These are phyloP conservation scores for Melitaea cinxia DNA, from an alignment of 1,140 invertebrate genomes.

Conservation along the genomic window DNA sequence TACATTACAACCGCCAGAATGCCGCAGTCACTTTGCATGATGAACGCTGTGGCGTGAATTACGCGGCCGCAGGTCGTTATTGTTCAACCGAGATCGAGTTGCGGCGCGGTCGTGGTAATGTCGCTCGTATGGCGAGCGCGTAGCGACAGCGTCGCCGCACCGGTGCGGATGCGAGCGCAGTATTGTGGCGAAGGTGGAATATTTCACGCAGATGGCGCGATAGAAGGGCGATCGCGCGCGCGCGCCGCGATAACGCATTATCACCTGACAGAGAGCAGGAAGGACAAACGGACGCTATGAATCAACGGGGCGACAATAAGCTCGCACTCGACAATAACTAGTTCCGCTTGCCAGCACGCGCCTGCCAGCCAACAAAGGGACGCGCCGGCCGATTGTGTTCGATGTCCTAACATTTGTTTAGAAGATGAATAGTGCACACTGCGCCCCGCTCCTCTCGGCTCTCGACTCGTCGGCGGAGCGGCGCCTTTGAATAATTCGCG, in stretches of 20 bases:
- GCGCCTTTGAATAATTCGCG: constrained; percentile 74
- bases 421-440: constrained; percentile 40
- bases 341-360: constrained; percentile 49
- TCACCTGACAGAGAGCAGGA: constrained; percentile 66
- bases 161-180: constrained; percentile 24
- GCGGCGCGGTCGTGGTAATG: constrained; percentile 18
- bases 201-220: constrained; percentile 76
- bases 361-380: constrained; percentile 36
- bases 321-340: constrained; percentile 48
- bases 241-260: constrained; percentile 53
- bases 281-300: constrained; percentile 65
- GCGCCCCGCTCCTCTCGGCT: background rate
- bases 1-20: background rate
- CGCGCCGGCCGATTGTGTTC: constrained; percentile 48
- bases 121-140: constrained; percentile 13
- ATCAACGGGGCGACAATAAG: constrained; percentile 47
- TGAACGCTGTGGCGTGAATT: constrained; percentile 76
- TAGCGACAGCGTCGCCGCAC: background rate
- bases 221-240: constrained; percentile 60
- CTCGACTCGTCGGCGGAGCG: constrained; percentile 39
- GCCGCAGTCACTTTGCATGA: constrained; percentile 70
- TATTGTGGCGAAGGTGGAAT: constrained; percentile 64
- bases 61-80: constrained; percentile 74
- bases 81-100: constrained; percentile 35
- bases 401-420: constrained; percentile 52